Conservation (phyloP, 2,797 vertebrate genomes). For the Propithecus perrieri region DNA sequence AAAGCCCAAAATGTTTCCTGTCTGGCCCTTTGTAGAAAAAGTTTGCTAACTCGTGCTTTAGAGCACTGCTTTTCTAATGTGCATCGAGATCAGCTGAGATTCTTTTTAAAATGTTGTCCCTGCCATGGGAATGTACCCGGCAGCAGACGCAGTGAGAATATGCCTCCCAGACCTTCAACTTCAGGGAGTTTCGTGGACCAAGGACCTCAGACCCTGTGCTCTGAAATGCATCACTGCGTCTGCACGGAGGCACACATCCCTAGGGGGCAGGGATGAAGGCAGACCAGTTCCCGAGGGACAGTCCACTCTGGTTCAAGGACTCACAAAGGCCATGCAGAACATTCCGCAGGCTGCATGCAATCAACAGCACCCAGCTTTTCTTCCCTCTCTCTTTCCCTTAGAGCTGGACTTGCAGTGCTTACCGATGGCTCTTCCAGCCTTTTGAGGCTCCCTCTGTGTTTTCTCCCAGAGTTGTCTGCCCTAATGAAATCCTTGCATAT, state of each 20-base stretch:
- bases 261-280: neutral
- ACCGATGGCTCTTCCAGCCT: neutral
- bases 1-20: neutral
- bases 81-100: neutral
- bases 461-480: neutral
- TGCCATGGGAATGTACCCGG: fast-evolving
- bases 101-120: neutral
- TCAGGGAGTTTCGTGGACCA: fast-evolving
- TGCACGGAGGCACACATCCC: neutral
- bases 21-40: neutral
- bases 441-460: neutral
- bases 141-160: no score
- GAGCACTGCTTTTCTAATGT: neutral
- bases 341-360: neutral
- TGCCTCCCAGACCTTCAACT: neutral
- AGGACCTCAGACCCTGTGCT: neutral
- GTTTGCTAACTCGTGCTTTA: neutral
- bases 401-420: neutral
- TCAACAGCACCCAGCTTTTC: neutral
- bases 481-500: neutral
- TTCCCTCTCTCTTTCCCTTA: neutral
- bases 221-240: neutral
- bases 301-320: neutral
- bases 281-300: neutral
- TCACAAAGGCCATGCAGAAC: neutral